Evolutionary conservation across 1,140 invertebrate genomes (phyloP).

Genomic region (Drosophila nebulosa): DNA sequence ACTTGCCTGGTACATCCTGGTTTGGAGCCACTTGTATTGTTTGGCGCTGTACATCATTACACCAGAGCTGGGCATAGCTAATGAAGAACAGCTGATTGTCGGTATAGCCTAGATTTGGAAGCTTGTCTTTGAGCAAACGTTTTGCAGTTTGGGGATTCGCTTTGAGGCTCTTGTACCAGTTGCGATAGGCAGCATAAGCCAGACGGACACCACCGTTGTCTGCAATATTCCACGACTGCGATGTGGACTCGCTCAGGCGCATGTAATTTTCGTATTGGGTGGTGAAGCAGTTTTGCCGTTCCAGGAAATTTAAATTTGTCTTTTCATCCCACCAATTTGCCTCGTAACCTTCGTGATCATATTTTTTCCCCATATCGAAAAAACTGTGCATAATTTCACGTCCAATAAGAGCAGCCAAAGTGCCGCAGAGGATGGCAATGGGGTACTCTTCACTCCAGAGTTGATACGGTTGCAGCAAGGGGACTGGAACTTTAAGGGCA

Average conservation of each 20-base stretch:
- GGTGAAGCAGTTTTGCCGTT: constrained; percentile 51
- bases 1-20: constrained; percentile 81
- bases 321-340: constrained; percentile 63
- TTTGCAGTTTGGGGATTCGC: background rate
- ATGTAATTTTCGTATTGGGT: constrained; percentile 56
- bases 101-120: constrained; percentile 82
- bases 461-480: constrained; percentile 63
- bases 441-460: constrained; percentile 63
- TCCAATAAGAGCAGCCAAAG: constrained; percentile 85
- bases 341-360: constrained; percentile 91
- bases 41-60: constrained; percentile 35
- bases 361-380: constrained; percentile 88
- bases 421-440: constrained; percentile 82
- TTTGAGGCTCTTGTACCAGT: constrained; percentile 82
- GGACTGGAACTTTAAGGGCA: constrained; percentile 60
- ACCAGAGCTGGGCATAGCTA: constrained; percentile 84
- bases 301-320: constrained; percentile 42
- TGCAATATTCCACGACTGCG: constrained; percentile 85
- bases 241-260: constrained; percentile 24
- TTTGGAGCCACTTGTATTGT: constrained; percentile 74
- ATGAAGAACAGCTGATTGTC: constrained; percentile 89
- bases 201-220: constrained; percentile 87
- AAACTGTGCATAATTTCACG: constrained; percentile 88
- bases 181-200: constrained; percentile 83
- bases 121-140: constrained; percentile 74